Percentiles rank a stretch among this genome's conserved stretches.
These are phyloP conservation scores for Xiphophorus maculatus DNA, from an alignment of 2,113 vertebrate genomes.

Conservation along the genomic window DNA sequence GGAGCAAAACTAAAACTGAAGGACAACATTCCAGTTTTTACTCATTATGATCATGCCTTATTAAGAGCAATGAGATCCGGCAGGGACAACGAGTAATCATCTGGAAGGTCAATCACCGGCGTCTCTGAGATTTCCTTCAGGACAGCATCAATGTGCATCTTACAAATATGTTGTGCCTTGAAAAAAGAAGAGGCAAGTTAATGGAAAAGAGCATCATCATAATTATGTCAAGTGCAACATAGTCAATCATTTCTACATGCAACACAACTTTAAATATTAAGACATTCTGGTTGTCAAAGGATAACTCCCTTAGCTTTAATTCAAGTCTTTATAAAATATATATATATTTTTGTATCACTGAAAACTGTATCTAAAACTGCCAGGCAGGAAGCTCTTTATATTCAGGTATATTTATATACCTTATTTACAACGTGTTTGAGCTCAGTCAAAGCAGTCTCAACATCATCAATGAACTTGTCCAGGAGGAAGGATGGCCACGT, in stretches of 20 bases:
- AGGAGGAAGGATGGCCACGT: conserved; percentile 86
- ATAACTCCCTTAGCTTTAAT: too few species aligned
- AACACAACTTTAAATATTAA: too few species aligned
- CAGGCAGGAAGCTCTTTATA: background rate
- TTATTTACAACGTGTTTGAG: conserved; percentile 82
- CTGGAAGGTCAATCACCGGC: conserved; percentile 79
- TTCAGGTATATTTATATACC: conserved; percentile 80
- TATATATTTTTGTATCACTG: too few species aligned
- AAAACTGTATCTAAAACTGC: background rate
- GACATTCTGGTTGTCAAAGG: too few species aligned
- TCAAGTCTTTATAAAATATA: too few species aligned
- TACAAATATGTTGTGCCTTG: conserved; percentile 81
- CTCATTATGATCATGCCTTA: conserved; percentile 69
- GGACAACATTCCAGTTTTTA: background rate
- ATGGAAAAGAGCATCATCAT: too few species aligned
- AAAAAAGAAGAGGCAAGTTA: conserved; percentile 8
- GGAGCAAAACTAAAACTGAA: background rate
- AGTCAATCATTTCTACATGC: background rate
- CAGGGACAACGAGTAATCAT: conserved; percentile 54
- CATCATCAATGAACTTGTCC: conserved; percentile 83
- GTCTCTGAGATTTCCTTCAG: conserved; percentile 83
- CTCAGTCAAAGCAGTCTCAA: conserved; percentile 76
- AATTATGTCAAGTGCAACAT: too few species aligned
- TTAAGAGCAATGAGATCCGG: conserved; percentile 79
- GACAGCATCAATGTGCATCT: conserved; percentile 79